Conservation (phyloP, 2,888 invertebrate genomes). For the Eledone cirrhosa region DNA sequence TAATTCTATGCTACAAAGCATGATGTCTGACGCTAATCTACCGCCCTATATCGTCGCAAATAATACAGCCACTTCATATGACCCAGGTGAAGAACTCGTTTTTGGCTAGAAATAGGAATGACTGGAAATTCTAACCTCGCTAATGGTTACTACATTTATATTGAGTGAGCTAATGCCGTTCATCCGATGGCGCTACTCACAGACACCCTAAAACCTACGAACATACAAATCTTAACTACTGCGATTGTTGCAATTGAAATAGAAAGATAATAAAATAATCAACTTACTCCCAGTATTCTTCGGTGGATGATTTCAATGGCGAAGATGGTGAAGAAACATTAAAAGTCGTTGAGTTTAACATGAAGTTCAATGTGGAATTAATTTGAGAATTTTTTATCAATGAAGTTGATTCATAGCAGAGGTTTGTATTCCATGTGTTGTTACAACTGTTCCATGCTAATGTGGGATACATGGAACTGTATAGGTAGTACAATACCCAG, state of each 20-base stretch:
- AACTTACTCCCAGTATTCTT: slow-evolving; percentile 32
- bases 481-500: slow-evolving; percentile 32
- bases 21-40: no score
- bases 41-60: no score
- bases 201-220: neutral
- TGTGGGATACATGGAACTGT: slow-evolving; percentile 12
- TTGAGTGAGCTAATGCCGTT: no score
- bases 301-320: neutral
- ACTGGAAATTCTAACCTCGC: no score
- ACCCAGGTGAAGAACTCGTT: no score
- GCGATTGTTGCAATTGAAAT: neutral
- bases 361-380: neutral
- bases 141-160: no score
- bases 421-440: slow-evolving; percentile 26
- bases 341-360: neutral
- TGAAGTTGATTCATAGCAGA: slow-evolving; percentile 1
- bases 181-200: no score
- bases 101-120: no score
- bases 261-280: neutral
- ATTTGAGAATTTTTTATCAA: no score
- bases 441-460: slow-evolving; percentile 23
- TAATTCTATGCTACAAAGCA: no score
- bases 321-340: neutral
- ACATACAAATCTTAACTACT: neutral
- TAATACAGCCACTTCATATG: no score